Evolutionary conservation across 2,113 vertebrate species (phyloP).

Genomic region (Aegotheles bennettii): DNA sequence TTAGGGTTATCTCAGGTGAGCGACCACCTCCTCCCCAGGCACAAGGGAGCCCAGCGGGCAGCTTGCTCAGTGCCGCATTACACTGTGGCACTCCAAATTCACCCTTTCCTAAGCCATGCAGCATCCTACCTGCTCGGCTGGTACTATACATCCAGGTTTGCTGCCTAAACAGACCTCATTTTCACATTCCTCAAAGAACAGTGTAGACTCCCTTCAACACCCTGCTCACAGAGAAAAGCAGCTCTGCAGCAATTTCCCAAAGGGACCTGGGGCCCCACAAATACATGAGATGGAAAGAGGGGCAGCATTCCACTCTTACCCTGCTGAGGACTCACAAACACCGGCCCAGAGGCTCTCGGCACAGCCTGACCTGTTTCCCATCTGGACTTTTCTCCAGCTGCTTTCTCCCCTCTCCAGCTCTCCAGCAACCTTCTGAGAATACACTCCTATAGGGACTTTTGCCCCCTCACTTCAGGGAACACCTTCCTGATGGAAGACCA

Average conservation of each 20-base stretch:
- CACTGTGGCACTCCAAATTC: not conserved
- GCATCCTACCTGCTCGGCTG: not conserved
- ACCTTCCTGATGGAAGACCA: not conserved
- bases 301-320: not conserved
- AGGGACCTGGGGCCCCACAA: not conserved
- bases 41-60: accelerated
- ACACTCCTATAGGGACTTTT: not conserved
- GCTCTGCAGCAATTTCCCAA: not conserved
- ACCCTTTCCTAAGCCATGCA: not conserved
- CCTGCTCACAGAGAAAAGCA: not conserved
- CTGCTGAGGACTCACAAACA: not conserved
- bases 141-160: not conserved
- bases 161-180: not conserved
- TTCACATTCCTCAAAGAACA: not conserved
- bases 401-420: not conserved
- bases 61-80: not conserved
- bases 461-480: not conserved
- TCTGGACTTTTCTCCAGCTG: not conserved
- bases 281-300: not conserved
- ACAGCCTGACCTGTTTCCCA: not conserved
- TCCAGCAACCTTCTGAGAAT: not conserved
- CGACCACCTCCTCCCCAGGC: not conserved
- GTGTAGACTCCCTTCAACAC: not conserved
- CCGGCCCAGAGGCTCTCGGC: not conserved
- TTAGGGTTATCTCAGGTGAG: not conserved